Evolutionary conservation across 2,113 vertebrate genomes (phyloP).

Genomic region (Marmota flaviventris): DNA sequence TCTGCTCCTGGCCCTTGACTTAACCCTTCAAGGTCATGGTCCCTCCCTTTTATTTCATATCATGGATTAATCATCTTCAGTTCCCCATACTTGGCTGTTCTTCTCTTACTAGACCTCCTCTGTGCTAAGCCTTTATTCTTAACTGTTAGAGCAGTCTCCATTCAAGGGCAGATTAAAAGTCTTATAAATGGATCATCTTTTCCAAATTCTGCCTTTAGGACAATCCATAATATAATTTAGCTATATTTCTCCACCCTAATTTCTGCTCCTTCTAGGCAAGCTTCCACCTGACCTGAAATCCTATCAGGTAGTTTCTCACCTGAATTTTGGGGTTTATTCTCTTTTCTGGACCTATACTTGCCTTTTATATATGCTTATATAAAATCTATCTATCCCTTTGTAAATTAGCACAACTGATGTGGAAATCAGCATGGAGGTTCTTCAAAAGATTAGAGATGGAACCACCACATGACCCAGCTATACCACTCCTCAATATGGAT

Average conservation of each 20-base stretch:
- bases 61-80: not conserved
- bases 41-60: not conserved
- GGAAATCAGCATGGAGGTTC: too few species aligned
- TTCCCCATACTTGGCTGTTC: not conserved
- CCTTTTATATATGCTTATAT: not conserved
- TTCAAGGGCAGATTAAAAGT: not conserved
- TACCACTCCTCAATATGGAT: too few species aligned
- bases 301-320: slow-evolving; percentile 11
- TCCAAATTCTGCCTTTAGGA: not conserved
- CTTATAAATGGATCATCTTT: slow-evolving; percentile 14
- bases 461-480: too few species aligned
- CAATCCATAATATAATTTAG: not conserved
- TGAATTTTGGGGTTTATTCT: slow-evolving; percentile 5
- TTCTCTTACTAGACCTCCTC: not conserved
- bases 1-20: not conserved
- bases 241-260: not conserved
- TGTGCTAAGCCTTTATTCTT: not conserved
- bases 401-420: too few species aligned
- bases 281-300: not conserved
- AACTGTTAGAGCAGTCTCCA: not conserved
- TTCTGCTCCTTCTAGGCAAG: not conserved
- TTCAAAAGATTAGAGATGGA: too few species aligned
- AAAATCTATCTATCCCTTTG: not conserved
- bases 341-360: not conserved
- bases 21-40: not conserved